Conservation (phyloP, 2,797 vertebrate genomes). For the Enoplosus armatus region DNA sequence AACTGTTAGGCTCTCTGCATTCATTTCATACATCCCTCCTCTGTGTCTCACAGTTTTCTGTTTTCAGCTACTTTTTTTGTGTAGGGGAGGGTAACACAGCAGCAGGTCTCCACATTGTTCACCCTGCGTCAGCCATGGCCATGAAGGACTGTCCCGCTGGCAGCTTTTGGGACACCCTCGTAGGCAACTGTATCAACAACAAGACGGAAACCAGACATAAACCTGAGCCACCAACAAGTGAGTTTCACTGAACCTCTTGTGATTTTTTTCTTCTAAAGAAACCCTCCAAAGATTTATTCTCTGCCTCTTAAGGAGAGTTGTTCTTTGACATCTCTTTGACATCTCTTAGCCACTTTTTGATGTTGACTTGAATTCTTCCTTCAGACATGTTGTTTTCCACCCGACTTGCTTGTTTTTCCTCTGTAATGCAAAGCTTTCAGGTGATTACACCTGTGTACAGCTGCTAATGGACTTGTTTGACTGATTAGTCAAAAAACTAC, state of each 20-base stretch:
- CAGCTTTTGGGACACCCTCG: slow-evolving; percentile 39
- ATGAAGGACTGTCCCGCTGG: slow-evolving; percentile 76
- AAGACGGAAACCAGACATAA: neutral
- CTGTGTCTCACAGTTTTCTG: slow-evolving; percentile 78
- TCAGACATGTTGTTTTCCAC: neutral
- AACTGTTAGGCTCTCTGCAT: slow-evolving; percentile 62
- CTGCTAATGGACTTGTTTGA: neutral
- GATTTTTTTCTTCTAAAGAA: neutral
- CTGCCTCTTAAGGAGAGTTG: neutral
- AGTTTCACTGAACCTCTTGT: slow-evolving; percentile 35
- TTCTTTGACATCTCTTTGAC: neutral
- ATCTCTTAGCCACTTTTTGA: neutral
- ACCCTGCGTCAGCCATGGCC: slow-evolving; percentile 83
- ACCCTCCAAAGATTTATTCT: no score
- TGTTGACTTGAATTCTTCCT: neutral
- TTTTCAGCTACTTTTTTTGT: slow-evolving; percentile 73
- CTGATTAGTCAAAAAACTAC: neutral
- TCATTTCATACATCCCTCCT: slow-evolving; percentile 57
- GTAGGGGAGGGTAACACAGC: slow-evolving; percentile 84
- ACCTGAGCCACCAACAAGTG: slow-evolving; percentile 56
- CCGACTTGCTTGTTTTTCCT: neutral
- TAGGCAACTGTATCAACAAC: rapidly evolving
- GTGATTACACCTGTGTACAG: neutral
- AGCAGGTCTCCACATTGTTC: slow-evolving; percentile 83
- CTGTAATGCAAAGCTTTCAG: neutral